Evolutionary conservation across 1,140 invertebrate genomes (phyloP), one percentile per base, ranked within the genome.

Genomic region (Eciton burchellii): DNA sequence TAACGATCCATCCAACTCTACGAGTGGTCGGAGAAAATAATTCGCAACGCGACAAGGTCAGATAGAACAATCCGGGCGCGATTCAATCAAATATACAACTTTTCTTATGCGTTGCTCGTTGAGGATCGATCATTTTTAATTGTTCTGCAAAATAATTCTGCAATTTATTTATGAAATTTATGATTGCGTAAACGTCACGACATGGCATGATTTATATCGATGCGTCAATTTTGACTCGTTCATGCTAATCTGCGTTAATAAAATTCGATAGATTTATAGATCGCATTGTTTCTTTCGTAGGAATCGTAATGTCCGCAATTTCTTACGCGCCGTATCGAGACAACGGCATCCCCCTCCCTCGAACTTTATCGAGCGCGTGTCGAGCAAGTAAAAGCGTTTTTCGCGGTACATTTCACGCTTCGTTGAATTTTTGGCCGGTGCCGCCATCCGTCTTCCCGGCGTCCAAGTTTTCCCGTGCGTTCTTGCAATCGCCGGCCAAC

Each of bases 371-470:
- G n/a, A 54, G n/a, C 52, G 9, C n/a, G n/a, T 19, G n/a, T 14
- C 14, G 5, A 11, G 26, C 43, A 9, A 59, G 54, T 62, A 49
- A 76, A 52, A 76, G 45, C 19, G 59, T 76, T 76, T 76, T 65
- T 65, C 59, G 73, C 59, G 14, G 24, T 19, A 52, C 59, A 76
- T 63, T 76, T 76, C 45, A 65, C 45, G 73, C 73, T 76, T 24
- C 59, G 59, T 21, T 65, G 73, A 21, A 24, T 43, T 54, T 52
- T 65, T 65, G 45, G 45, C 45, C 59, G 19, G 19, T 41, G 9
- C 19, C 29, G 26, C 43, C 35, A 12, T 63, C 43, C 45, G 41
- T 26, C 57, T 26, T 65, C 52, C 52, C 52, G 52, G 52, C n/a
- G 52, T 21, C 45, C 12, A 76, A 76, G 57, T 76, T 76, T 76